phyloP scores from a whole-genome alignment of 2,888 invertebrate species.

The Rhaphigaster nebulosa region DNA sequence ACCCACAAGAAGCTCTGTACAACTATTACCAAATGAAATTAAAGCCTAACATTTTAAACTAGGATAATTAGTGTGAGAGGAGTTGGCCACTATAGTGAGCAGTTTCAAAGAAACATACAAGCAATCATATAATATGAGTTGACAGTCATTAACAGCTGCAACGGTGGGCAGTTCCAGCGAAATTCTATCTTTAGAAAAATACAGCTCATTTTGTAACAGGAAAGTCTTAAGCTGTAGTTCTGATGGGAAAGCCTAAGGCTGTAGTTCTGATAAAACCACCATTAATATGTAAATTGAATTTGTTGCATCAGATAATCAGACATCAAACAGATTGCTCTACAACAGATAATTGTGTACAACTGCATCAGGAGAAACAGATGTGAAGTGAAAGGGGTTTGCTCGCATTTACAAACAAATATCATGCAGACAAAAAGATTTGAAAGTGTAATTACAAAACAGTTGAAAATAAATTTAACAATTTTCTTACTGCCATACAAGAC shows the following conservation, averaged over 20 bases:
- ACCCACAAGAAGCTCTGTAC: no score
- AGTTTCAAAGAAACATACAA: no score
- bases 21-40: no score
- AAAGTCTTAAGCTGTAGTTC: background rate
- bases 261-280: background rate
- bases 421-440: background rate
- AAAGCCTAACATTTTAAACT: no score
- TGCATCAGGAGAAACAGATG: background rate
- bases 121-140: no score
- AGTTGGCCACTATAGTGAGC: no score
- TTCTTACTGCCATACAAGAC: background rate
- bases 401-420: background rate
- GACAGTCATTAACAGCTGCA: no score
- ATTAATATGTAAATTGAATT: background rate
- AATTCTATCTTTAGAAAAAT: background rate
- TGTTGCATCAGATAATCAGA: background rate
- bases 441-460: background rate
- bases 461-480: background rate
- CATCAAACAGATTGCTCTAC: background rate
- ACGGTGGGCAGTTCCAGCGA: no score
- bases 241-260: background rate
- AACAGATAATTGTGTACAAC: background rate
- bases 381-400: background rate
- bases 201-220: background rate
- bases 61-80: no score